Conservation (phyloP, 2,797 vertebrate genomes). For the Coregonus ussuriensis region DNA sequence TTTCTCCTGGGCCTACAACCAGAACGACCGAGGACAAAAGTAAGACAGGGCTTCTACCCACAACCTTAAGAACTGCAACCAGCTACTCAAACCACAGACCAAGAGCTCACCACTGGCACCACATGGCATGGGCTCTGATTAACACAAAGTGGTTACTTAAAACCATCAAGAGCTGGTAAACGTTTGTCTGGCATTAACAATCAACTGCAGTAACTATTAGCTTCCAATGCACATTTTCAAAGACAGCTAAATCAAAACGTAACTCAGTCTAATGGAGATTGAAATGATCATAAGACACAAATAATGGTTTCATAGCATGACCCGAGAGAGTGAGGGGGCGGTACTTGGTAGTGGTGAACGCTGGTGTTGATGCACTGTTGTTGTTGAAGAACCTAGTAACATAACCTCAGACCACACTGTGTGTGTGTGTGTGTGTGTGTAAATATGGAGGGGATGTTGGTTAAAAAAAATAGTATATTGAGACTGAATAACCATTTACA, state of each 20-base stretch:
- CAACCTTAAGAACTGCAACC: conserved; percentile 45
- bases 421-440: conserved; percentile 22
- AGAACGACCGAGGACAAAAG: conserved; percentile 5
- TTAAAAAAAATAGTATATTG: conserved; percentile 31
- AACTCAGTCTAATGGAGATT: neutral
- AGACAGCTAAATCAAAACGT: neutral
- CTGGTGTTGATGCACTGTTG: conserved; percentile 46
- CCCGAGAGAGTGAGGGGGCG: conserved; percentile 3
- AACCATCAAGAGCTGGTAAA: no score
- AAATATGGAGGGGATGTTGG: neutral
- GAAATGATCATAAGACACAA: neutral
- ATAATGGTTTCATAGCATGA: conserved; percentile 5
- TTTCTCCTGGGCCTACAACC: neutral
- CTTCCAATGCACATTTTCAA: neutral
- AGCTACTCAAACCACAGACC: conserved; percentile 73
- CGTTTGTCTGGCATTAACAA: no score
- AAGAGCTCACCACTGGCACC: conserved; percentile 21
- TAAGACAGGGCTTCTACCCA: conserved; percentile 44
- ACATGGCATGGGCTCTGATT: neutral
- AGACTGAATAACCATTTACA: no score
- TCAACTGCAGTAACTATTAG: neutral
- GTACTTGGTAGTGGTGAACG: conserved; percentile 31
- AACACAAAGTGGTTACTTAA: neutral
- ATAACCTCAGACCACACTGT: conserved; percentile 66
- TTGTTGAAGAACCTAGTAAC: conserved; percentile 56